Evolutionary conservation across 2,113 vertebrate genomes (phyloP).

Genomic region (Sardina pilchardus): DNA sequence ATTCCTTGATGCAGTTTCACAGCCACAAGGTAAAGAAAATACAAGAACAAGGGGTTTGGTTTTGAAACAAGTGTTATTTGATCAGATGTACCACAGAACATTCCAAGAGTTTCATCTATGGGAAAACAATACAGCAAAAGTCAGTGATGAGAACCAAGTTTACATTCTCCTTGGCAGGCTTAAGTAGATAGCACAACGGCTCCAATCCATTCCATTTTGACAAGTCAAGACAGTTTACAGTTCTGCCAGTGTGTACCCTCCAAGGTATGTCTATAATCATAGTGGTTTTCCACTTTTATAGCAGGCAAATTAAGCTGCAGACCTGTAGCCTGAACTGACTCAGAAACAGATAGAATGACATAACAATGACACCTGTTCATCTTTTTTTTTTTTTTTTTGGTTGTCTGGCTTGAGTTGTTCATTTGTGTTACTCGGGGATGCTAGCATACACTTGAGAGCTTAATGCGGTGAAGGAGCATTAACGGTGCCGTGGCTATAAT

Average conservation of each 20-base stretch:
- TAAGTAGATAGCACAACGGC: not conserved
- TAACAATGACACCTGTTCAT: not conserved
- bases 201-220: not conserved
- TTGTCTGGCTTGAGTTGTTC: not conserved
- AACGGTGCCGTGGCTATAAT: not conserved
- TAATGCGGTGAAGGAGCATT: not conserved
- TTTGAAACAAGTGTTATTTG: slow-evolving; percentile 4
- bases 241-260: not conserved
- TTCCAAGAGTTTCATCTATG: slow-evolving; percentile 7
- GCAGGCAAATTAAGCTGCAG: too few relatives aligned
- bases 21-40: not conserved
- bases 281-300: not conserved
- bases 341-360: too few relatives aligned
- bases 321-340: too few relatives aligned
- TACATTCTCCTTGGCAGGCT: not conserved
- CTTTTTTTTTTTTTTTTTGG: not conserved
- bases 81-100: slow-evolving; percentile 20
- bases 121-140: slow-evolving; percentile 4
- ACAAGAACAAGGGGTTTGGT: not conserved
- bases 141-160: slow-evolving; percentile 12
- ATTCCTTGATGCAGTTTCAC: not conserved
- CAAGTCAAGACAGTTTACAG: not conserved
- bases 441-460: not conserved
- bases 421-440: not conserved
- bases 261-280: not conserved